phyloP scores from a whole-genome alignment of 2,888 invertebrate genomes.

The Steinernema carpocapsae region DNA sequence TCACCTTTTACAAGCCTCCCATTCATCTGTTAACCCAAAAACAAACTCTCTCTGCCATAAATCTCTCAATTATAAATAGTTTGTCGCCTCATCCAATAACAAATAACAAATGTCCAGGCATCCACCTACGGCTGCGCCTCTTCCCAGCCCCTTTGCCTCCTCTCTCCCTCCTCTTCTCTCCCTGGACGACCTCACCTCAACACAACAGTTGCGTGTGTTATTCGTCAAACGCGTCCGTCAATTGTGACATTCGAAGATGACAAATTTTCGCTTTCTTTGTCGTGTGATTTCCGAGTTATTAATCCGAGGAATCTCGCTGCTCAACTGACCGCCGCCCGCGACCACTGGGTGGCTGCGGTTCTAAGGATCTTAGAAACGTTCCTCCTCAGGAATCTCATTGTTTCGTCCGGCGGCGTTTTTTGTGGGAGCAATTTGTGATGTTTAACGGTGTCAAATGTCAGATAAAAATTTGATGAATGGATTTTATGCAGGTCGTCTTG shows the following conservation, averaged over 20 bases:
- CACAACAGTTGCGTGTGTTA: slow-evolving; percentile 30
- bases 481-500: no score
- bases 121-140: not conserved
- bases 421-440: not conserved
- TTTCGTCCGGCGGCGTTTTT: slow-evolving; percentile 17
- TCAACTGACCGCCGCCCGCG: not conserved
- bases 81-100: no score
- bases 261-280: slow-evolving; percentile 30
- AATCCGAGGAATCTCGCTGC: not conserved
- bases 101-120: no score
- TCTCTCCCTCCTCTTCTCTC: not conserved
- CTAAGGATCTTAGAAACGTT: not conserved
- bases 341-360: not conserved
- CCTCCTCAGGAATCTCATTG: not conserved
- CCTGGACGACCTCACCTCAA: not conserved
- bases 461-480: no score
- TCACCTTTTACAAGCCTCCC: no score
- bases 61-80: no score
- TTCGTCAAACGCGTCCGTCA: slow-evolving; percentile 35
- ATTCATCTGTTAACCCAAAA: no score
- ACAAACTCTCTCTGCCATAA: no score
- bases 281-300: slow-evolving; percentile 27
- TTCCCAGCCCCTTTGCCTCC: not conserved
- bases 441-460: not conserved
- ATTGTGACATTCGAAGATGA: slow-evolving; percentile 23